These are phyloP conservation scores for Hirtodrosophila confusa DNA, from an alignment of 2,888 invertebrate genomes.

Conservation along the genomic window DNA sequence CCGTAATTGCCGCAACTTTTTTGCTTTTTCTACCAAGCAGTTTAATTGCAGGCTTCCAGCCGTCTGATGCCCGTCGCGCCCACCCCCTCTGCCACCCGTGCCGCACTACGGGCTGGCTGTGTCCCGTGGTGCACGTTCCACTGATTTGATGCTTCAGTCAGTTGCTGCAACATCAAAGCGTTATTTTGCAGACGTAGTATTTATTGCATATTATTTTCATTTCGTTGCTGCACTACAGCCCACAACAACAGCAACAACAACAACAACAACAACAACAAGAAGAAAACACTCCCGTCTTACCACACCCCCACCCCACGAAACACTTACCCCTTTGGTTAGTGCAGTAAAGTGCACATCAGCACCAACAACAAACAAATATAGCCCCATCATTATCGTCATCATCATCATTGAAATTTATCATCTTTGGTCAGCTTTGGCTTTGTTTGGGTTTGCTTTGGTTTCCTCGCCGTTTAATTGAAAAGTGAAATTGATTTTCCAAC, in stretches of 20 bases:
- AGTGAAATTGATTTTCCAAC: slow-evolving; percentile 70
- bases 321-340: background rate
- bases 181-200: slow-evolving; percentile 64
- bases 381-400: slow-evolving; percentile 18
- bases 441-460: slow-evolving; percentile 21
- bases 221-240: slow-evolving; percentile 29
- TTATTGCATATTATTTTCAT: slow-evolving; percentile 72
- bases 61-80: slow-evolving; percentile 11
- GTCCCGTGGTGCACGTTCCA: slow-evolving; percentile 52
- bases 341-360: slow-evolving; percentile 13
- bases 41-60: slow-evolving; percentile 43
- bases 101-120: background rate
- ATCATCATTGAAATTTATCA: slow-evolving; percentile 24
- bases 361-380: slow-evolving; percentile 18
- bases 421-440: slow-evolving; percentile 32
- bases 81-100: no score
- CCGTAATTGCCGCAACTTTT: slow-evolving; percentile 30
- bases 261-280: no score
- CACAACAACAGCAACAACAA: background rate
- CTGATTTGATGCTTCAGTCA: slow-evolving; percentile 33
- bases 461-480: slow-evolving; percentile 62
- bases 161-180: slow-evolving; percentile 62
- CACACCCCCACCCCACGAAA: background rate
- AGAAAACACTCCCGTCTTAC: background rate
- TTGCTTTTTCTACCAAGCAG: slow-evolving; percentile 6